Evolutionary conservation across 2,113 vertebrate species (phyloP), one percentile per base, ranked within the genome.

Genomic region (Macrotis lagotis): DNA sequence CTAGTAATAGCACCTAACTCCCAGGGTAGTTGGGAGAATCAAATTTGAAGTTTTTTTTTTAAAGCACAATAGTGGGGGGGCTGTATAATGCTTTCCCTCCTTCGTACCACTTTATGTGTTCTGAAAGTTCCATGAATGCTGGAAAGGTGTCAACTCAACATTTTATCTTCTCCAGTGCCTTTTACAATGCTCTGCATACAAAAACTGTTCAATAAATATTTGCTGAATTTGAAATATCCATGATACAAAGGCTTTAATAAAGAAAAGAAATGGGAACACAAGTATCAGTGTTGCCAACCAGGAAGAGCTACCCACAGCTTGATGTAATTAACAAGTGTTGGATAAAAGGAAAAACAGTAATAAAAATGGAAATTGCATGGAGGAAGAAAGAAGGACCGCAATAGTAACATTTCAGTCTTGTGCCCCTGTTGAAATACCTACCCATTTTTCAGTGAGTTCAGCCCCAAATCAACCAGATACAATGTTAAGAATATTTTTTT

Each of bases 241-340:
- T 74, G 94, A 59, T 96, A 95, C 93, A 94, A 94, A 97, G 95
- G 93, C 94, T 97, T 95, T 95, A 93, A 94, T 93, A 91, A 96
- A 88, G 91, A 51, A 74, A 91, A 51, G 90, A 94, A 88, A 94
- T 52, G 8, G 0, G 16, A 96, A 91, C 95, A 96, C 92, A 96
- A 94, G 95, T 93, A 96, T 96, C 83, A 16, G 91, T 59, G 83
- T 96, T 95, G 96, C 97, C 96, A 97, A 91, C 96, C 93, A 97
- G 97, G 90, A 96, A 96, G 94, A 96, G 95, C 94, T 97, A 92
- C 96, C 94, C 96, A 95, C 95, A 97, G 96, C 95, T 96, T 95
- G 97, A 94, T 97, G 96, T 98, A 97, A 97, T 97, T 98, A 96
- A 97, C 94, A 97, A 97, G 94, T 96, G 55, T 92, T 95, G 96